Evolutionary conservation across 2,113 vertebrate genomes (phyloP), one percentile per base, ranked within the genome.

Genomic region (Clupea harengus): DNA sequence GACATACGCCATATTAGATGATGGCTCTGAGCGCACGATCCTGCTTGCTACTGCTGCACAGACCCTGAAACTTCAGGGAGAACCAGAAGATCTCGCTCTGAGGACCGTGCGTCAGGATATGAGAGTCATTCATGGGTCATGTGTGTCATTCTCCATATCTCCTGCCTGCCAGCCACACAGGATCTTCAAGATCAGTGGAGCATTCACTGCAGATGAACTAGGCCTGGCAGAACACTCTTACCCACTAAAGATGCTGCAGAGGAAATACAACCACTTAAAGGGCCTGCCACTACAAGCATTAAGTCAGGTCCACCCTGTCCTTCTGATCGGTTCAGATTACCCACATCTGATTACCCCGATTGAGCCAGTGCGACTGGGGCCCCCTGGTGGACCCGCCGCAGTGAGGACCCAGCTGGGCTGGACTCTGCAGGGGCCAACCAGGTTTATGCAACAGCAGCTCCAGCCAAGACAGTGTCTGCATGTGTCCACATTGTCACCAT

Each of bases 341-440:
- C 13, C 84, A 45, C 81, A 88, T 67, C 45, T 85, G 11, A 83
- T 88, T 28, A 84, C 87, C 6, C 87, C 87, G 4, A 81, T 83
- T 2, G 39, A 85, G 64, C 67, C 84, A 20, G 87, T 88, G 20
- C 22, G 81, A 0, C 52, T 85, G 44, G 81, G 84, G 2, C 87
- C 87, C 4, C 81, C 64, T 47, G 81, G 84, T 9, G 67, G 81
- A 18, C 86, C 81, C 81, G 50, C 50, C 1, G 50, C 82, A 32
- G 10, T 81, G 10, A 81, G 17, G 52, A 84, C 54, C 17, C 44
- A 15, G 39, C 83, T 84, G 54, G 39, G 39, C 4, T 85, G 84
- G 50, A 54, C 50, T 54, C 50, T 54, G 11, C 50, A 52, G 78
- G 39, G 75, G 11, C 84, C 75, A 54, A 52, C 52, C 1, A 83